Conservation (phyloP, 2,888 invertebrate genomes). For the Pandemis cinnamomeana region DNA sequence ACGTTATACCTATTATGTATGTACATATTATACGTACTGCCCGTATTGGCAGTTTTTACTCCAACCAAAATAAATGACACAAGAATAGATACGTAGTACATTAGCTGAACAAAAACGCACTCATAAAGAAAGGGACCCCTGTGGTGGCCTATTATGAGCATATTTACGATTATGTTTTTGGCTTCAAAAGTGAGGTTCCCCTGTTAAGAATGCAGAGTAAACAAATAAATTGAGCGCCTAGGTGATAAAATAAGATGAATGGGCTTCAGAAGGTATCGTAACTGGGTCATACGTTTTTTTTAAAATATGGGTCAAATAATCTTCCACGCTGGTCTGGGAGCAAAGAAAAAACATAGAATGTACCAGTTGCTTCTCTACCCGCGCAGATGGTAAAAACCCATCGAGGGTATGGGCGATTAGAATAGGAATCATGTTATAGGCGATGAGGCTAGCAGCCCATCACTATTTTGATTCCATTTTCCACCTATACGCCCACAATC, state of each 20-base stretch:
- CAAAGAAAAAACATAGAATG: too few relatives aligned
- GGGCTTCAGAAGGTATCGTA: background rate
- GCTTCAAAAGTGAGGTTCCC: conserved; percentile 22
- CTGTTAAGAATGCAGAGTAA: conserved; percentile 21
- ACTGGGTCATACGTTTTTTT: background rate
- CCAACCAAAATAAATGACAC: conserved; percentile 23
- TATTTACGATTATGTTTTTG: conserved; percentile 37
- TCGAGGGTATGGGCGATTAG: too few relatives aligned
- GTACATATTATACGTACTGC: too few relatives aligned
- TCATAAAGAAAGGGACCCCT: conserved; percentile 31
- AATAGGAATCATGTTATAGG: too few relatives aligned
- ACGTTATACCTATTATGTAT: too few relatives aligned
- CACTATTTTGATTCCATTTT: too few relatives aligned
- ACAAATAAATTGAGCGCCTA: conserved; percentile 33
- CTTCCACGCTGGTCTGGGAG: too few relatives aligned
- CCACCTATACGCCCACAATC: too few relatives aligned
- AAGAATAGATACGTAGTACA: conserved; percentile 23
- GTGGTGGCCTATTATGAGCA: conserved; percentile 36
- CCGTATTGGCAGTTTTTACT: background rate
- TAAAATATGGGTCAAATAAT: too few relatives aligned
- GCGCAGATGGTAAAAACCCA: too few relatives aligned
- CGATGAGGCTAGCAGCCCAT: too few relatives aligned
- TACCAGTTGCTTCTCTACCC: too few relatives aligned
- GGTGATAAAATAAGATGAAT: conserved; percentile 10
- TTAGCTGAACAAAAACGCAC: conserved; percentile 29